Base-by-base conservation (phyloP, 2,888 invertebrate genomes). In the Sphecodes monilicornis region DNA sequence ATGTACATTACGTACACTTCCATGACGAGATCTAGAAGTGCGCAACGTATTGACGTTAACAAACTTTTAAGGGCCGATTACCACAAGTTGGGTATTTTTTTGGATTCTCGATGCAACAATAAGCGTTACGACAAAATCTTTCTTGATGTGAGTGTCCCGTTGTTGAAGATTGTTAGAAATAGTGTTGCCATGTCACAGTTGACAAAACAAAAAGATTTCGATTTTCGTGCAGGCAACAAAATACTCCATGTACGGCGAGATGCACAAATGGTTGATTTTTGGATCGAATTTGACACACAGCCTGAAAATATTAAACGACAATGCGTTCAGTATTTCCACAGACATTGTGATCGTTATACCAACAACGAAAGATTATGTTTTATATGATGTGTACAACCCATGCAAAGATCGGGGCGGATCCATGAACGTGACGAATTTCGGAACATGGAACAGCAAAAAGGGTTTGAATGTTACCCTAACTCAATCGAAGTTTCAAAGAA, bases 331-430 rank as follows among this genome's bases (percentile, higher is more conserved):
- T 64, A 18, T 89, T 13, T 81, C 84, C 6, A 93, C 93, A 3
- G 93, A 93, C 66, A 78, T 93, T 1, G 87, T 91, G 0, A 77
- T 93, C n/a, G 92, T 90, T 1, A 74, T 68, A 6, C 71, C 85
- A 29, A 79, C 85, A 5, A 4, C 13, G 22, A 71, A 68, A 2
- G 79, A 85, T 71, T 91, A 89, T 54, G 74, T 82, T 41, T 76
- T 93, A 0, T 88, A 92, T 76, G 93, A 93, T 18, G 89, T 91
- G 36, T 93, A 91, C 46, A 93, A 93, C 88, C 92, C 89, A n/a
- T 90, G 90, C n/a, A 93, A 93, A 76, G 80, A 82, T 69, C 80
- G 91, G 4, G 92, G 89, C 29, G 92, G 93, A n/a, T 73, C 78
- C 13, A 85, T 92, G 69, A 92, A 92, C 36, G 81, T 92, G 18